Evolutionary conservation across 2,113 vertebrate genomes (phyloP), one percentile per base, ranked within the genome.

Genomic region (Eolophus roseicapilla): DNA sequence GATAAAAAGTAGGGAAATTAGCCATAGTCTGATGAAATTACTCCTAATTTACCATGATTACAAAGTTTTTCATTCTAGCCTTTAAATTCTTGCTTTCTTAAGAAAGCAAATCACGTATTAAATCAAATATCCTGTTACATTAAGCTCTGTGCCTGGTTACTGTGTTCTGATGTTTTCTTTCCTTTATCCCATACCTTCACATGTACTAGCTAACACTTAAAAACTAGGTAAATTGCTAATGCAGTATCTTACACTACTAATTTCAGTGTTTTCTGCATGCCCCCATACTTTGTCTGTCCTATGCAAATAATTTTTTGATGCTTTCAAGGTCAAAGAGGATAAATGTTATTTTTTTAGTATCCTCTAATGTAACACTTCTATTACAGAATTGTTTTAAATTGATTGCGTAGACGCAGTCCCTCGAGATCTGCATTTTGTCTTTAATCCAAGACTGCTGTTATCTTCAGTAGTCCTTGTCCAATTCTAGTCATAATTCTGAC

Each of bases 401-500:
- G 50, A 79, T 41, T 86, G 50, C 50, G 25, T 50, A 70, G 44
- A 15, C 7, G 65, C 82, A 74, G 62, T 91, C n/a, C 49, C 41
- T 53, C 0, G 1, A 64, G 28, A 94, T 64, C 13, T 93, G 8
- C 9, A 74, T 68, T 68, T 60, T 88, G 57, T 18, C 44, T 86
- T 94, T 93, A 78, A 52, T 82, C 35, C 79, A 65, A 52, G 64
- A 82, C 81, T 86, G 16, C 55, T 64, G 27, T 83, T 91, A 94
- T 81, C 53, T 49, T 79, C 49, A 37, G 31, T 37, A 89, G 52
- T 95, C 85, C 57, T 64, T 85, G 17, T 95, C 57, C 78, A 92
- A 93, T 69, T 82, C 59, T 52, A 95, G 35, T 31, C 60, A 80
- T 88, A 57, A 80, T 67, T 86, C 53, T 91, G 91, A 95, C 76